Percentiles rank a stretch among this genome's conserved stretches.
Evolutionary conservation across 2,797 vertebrate genomes (phyloP).

Genomic region (Crenuchus spilurus): DNA sequence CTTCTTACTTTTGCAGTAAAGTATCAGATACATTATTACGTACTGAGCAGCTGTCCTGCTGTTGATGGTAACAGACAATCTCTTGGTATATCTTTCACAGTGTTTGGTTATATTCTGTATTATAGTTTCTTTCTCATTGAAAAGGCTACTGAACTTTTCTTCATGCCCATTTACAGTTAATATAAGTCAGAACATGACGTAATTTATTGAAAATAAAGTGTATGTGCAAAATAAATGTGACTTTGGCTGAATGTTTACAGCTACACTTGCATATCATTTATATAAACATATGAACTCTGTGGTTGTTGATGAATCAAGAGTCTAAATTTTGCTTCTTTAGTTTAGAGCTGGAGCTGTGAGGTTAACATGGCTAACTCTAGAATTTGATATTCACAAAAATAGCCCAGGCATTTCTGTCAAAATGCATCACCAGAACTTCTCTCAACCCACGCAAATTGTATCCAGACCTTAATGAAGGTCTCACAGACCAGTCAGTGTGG

Average conservation of each 20-base stretch:
- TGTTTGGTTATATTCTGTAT: slow-evolving; percentile 31
- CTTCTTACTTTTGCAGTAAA: background rate
- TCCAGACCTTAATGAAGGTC: too few species aligned
- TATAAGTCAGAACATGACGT: slow-evolving; percentile 43
- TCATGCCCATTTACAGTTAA: slow-evolving; percentile 37
- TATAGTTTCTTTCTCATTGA: slow-evolving; percentile 15
- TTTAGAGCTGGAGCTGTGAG: too few species aligned
- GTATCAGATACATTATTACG: background rate
- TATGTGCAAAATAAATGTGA: slow-evolving; percentile 38
- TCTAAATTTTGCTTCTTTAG: background rate
- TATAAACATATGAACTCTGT: background rate
- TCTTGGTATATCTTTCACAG: slow-evolving; percentile 16
- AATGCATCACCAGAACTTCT: too few species aligned
- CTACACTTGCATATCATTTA: background rate
- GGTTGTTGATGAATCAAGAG: background rate
- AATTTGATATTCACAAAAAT: too few species aligned
- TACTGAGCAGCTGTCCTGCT: background rate
- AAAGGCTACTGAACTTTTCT: slow-evolving; percentile 50
- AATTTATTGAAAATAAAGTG: slow-evolving; percentile 65
- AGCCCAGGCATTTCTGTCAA: too few species aligned
- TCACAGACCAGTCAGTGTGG: too few species aligned
- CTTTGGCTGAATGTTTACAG: slow-evolving; percentile 27
- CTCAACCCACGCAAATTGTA: too few species aligned
- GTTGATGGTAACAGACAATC: background rate
- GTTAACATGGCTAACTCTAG: too few species aligned